Evolutionary conservation across 2,888 invertebrate genomes (phyloP).

Genomic region (Coremacera marginata): DNA sequence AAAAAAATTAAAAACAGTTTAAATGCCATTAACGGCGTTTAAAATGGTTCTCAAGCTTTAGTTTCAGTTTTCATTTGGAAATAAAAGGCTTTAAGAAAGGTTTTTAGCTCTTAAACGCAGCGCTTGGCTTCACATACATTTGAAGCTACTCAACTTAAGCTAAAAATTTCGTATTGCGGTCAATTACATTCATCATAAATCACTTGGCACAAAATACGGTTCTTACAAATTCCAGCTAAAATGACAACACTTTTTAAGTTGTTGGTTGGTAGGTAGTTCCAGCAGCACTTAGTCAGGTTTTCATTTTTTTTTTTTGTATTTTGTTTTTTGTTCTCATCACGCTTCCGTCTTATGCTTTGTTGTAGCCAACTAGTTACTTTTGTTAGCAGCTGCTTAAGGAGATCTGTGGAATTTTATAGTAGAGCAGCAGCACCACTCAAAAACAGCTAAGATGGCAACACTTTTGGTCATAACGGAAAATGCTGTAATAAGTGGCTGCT

Average conservation of each 20-base stretch:
- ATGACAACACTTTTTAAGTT: neutral
- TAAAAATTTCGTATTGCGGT: constrained; percentile 45
- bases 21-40: neutral
- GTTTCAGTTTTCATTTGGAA: neutral
- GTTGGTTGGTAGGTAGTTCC: neutral
- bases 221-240: neutral
- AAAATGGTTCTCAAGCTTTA: neutral
- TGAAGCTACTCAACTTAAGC: neutral
- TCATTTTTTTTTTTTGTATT: constrained; percentile 2
- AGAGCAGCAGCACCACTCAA: neutral
- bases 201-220: constrained; percentile 35
- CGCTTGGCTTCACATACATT: too few species aligned
- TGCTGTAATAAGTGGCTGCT: constrained; percentile 4
- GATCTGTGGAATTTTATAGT: neutral
- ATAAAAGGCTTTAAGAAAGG: neutral
- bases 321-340: neutral
- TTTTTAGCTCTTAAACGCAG: too few species aligned
- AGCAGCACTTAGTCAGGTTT: neutral
- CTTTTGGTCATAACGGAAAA: neutral
- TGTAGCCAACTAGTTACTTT: neutral
- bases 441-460: neutral
- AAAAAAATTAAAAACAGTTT: neutral
- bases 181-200: constrained; percentile 51
- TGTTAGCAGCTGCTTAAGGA: neutral
- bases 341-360: neutral